Base-by-base conservation (phyloP, 2,113 vertebrate genomes). In the Oreotrochilus melanogaster region DNA sequence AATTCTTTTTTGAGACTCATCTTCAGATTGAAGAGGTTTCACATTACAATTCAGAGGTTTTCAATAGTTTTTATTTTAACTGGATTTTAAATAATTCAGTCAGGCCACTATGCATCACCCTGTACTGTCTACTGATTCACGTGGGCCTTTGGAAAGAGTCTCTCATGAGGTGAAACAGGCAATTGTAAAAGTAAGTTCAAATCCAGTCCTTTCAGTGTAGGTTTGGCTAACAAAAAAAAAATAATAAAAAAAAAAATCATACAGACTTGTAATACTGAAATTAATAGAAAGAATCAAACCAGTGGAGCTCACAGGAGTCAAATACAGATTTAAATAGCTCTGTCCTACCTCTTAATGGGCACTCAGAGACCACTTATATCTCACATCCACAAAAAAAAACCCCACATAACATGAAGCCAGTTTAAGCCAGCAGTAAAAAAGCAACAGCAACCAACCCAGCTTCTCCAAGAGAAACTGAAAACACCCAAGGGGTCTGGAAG, bases 391-490 rank as follows among this genome's bases (percentile, higher is more conserved):
- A 78, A 48, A 5, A 85, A 39, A 39, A 39, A 43, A 43, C 83
- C 65, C 87, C 39, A 28, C 8, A 6, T 39, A 88, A 85, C 13
- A 42, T 2, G 18, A 79, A 61, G 60, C 6, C 43, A 62, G 42
- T 47, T 80, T 60, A 81, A 91, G 39, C 65, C 81, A 78, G 65
- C 18, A 58, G 39, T 14, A 0, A 33, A 84, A 89, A 22, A 86
- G 22, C 69, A 88, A 37, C 33, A 87, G 78, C 54, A 89, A 85
- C 22, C 21, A 86, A 79, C 24, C 19, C 74, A 66, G 50, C 33
- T 88, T 79, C 39, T 83, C 75, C 74, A 86, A 61, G 19, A 93
- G 58, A 78, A 95, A 90, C 35, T 48, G 45, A 54, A 92, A 85
- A 92, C 48, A 80, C 54, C 27, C 88, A 90, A 65, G 37, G 6